Base-by-base conservation (phyloP, 2,113 vertebrate genomes). In the Antigone vipio region DNA sequence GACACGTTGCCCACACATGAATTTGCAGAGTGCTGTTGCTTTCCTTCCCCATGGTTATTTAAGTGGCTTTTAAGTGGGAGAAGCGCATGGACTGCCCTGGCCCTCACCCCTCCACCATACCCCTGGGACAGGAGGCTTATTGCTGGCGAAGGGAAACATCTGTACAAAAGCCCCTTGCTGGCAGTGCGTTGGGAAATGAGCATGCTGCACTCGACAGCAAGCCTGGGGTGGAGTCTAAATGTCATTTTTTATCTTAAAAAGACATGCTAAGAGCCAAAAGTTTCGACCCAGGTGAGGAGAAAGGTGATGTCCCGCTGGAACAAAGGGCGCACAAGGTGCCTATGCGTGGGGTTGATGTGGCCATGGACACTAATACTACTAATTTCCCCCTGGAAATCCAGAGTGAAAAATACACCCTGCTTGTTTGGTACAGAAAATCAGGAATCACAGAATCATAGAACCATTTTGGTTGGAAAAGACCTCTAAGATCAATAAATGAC, bases 261-360 rank as follows among this genome's bases (percentile, higher is more conserved):
- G 15, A 27, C 18, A 16, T 7, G 22, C 22, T 5, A 62, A 80
- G 21, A 62, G 38, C 29, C 50, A 79, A 53, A 76, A 64, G 35
- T 76, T 73, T 56, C 67, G n/a, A 27, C 55, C 18, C 32, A 74
- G 42, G 53, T 52, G 16, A 89, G 56, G 35, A 82, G 58, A 76
- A 87, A n/a, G 16, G 32, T 52, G 69, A 42, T 21, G 45, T 59
- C 23, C 60, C 67, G 49, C 60, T 80, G 47, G 69, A 85, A 44
- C 1, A 4, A 62, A 32, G 23, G 42, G 12, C 2, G 15, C 0
- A 2, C 0, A 3, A 45, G 19, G n/a, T 52, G 50, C 9, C 38
- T 40, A 2, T 10, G 26, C 24, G 29, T 12, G 12, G n/a, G 27
- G 34, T 26, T 50, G 13, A 20, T 50, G 24, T n/a, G 59, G 59